These are phyloP conservation scores for Leucoma salicis DNA, from an alignment of 2,888 invertebrate species.

Conservation along the genomic window DNA sequence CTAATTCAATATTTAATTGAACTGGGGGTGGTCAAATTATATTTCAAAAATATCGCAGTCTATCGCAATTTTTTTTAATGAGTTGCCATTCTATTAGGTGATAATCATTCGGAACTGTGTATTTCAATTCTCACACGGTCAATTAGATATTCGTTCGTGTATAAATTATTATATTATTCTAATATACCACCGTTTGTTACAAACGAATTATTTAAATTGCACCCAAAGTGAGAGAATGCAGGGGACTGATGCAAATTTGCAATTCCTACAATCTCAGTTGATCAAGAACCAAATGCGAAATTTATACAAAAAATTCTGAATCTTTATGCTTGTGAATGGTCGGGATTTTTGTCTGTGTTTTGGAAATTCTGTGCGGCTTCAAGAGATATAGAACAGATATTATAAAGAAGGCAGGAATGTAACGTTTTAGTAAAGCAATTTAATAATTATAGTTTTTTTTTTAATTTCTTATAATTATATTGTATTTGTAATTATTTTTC, in stretches of 20 bases:
- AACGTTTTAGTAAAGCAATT: no score
- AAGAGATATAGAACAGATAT: no score
- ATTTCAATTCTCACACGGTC: conserved; percentile 57
- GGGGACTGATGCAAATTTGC: conserved; percentile 66
- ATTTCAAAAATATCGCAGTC: no score
- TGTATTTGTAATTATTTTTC: no score
- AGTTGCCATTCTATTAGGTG: no score
- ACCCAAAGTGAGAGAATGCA: conserved; percentile 40
- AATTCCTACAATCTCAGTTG: conserved; percentile 59
- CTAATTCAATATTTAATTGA: no score
- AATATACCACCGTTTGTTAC: conserved; percentile 63
- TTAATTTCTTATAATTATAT: no score
- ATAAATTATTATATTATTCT: conserved; percentile 57
- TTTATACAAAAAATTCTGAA: conserved; percentile 72
- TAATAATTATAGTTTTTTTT: no score
- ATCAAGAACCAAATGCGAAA: conserved; percentile 68
- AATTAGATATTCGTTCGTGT: conserved; percentile 59
- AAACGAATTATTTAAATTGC: conserved; percentile 73
- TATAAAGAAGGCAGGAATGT: no score
- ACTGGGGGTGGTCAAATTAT: no score
- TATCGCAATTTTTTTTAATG: no score
- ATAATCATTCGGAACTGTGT: not conserved
- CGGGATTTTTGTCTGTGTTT: conserved; percentile 40
- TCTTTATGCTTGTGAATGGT: conserved; percentile 43
- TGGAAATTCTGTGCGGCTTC: conserved; percentile 24